Base-by-base conservation (phyloP, 2,797 vertebrate genomes). In the Hyperoplus immaculatus region DNA sequence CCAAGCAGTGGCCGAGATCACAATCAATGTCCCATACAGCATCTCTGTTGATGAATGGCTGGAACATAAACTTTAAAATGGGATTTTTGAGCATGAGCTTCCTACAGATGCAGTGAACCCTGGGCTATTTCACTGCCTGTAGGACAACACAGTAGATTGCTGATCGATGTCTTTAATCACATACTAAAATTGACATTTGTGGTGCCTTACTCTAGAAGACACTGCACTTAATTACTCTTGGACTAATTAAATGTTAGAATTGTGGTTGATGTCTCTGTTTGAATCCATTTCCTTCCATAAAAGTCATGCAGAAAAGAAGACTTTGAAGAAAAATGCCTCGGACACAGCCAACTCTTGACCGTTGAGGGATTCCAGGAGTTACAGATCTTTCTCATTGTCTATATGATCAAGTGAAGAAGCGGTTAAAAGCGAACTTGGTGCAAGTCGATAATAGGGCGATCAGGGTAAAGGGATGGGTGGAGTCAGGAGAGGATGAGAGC, bases 1-100 rank as follows among this genome's bases (percentile, higher is more conserved):
- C 73, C 67, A 78, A 80, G 73, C 78, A 77, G 64, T 21, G 67
- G 63, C 61, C n/a, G 1, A 62, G 62, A 87, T 88, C 86, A 75
- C 72, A 88, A 94, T 94, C 89, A 84, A 89, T 94, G 82, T 73
- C 85, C 83, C 62, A 79, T 86, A 84, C 68, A 81, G 82, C 69
- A 47, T 70, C 45, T 51, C 55, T 69, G 78, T 59, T 92, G 92
- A 94, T 77, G 85, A 86, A 94, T 89, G 88, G 81, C 74, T 69
- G 79, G 59, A 74, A 78, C 80, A 83, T 90, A 86, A 81, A 88
- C 83, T 79, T 93, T 88, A 92, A 93, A 93, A 92, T 89, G 83
- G 81, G 77, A 76, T 86, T 89, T 29, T 84, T 85, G 79, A 82
- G 75, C 88, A 79, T 67, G 73, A 77, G 79, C 62, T 64, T 77